phyloP scores from a whole-genome alignment of 1,140 invertebrate genomes.

The Zaprionus ghesquierei region DNA sequence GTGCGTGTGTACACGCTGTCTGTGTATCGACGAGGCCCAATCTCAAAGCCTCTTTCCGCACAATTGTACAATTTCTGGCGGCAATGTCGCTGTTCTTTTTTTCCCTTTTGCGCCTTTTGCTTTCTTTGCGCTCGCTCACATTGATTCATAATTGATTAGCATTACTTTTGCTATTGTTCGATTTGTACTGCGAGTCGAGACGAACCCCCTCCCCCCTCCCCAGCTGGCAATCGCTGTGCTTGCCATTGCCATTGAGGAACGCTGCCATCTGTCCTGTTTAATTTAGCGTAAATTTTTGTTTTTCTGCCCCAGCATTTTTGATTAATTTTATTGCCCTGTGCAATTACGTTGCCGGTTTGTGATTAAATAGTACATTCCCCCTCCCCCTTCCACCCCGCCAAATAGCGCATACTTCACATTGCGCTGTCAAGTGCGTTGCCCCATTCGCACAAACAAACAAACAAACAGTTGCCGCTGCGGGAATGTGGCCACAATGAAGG shows the following conservation, averaged over 20 bases:
- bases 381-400: no score
- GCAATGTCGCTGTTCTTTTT: slow-evolving; percentile 46
- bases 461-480: not conserved
- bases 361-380: slow-evolving; percentile 51
- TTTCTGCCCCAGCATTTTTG: slow-evolving; percentile 60
- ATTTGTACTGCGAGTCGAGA: slow-evolving; percentile 21
- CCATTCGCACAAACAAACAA: not conserved
- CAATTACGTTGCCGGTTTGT: slow-evolving; percentile 62
- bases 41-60: slow-evolving; percentile 64
- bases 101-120: slow-evolving; percentile 34
- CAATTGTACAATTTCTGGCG: slow-evolving; percentile 76
- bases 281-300: slow-evolving; percentile 72
- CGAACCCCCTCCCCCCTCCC: not conserved
- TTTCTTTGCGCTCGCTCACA: slow-evolving; percentile 51
- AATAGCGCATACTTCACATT: slow-evolving; percentile 1
- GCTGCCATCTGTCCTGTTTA: slow-evolving; percentile 57
- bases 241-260: slow-evolving; percentile 34
- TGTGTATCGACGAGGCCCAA: slow-evolving; percentile 30
- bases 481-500: not conserved
- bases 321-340: slow-evolving; percentile 67
- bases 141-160: slow-evolving; percentile 81
- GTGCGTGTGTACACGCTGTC: not conserved
- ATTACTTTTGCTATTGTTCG: slow-evolving; percentile 79
- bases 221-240: no score
- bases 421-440: not conserved